Evolutionary conservation across 2,797 vertebrate genomes (phyloP).

Genomic region (Gallirallus australis): DNA sequence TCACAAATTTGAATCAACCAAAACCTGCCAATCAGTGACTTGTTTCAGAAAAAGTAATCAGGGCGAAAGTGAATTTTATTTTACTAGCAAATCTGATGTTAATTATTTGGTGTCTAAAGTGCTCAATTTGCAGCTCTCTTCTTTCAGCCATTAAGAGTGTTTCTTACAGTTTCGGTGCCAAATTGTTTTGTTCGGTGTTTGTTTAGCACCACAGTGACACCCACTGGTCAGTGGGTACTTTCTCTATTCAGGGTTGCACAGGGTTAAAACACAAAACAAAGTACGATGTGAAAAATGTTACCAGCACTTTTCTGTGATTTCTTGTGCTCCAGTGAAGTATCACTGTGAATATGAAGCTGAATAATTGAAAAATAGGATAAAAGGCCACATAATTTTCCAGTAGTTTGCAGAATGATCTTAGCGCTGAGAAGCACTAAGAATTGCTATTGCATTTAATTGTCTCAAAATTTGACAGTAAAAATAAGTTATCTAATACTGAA

Average conservation of each 20-base stretch:
- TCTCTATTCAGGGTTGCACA: neutral
- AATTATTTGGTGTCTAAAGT: neutral
- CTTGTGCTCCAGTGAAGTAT: neutral
- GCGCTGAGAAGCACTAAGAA: neutral
- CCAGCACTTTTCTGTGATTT: neutral
- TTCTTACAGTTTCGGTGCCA: neutral
- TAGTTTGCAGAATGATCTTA: neutral
- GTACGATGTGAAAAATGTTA: neutral
- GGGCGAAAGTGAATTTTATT: neutral
- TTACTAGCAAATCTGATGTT: neutral
- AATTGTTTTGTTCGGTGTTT: neutral
- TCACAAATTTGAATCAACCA: neutral
- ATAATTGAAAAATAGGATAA: neutral
- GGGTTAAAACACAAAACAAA: neutral
- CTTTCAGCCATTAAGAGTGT: neutral
- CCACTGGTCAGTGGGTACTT: conserved; percentile 30
- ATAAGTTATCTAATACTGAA: neutral
- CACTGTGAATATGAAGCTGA: neutral
- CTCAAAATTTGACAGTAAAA: neutral
- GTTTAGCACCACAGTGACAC: conserved; percentile 51
- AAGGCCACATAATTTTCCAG: neutral
- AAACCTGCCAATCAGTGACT: neutral
- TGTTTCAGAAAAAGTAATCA: neutral
- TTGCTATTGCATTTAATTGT: neutral
- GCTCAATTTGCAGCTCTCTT: neutral